Percentiles rank a stretch among this genome's conserved stretches.
Conservation (phyloP, 2,888 invertebrate genomes). For the Tetragonisca angustula region DNA sequence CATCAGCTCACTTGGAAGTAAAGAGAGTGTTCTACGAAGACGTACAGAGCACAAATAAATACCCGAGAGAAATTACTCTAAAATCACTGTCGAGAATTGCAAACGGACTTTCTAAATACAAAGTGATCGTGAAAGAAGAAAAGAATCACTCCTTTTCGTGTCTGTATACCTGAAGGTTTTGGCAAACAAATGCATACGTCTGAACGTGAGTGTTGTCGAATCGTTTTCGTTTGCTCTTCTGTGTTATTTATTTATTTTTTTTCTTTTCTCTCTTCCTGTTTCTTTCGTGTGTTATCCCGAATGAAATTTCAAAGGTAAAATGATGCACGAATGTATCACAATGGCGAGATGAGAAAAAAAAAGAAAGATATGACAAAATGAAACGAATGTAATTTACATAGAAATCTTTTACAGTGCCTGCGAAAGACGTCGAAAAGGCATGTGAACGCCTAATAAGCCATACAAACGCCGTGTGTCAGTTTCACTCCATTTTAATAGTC, state of each 20-base stretch:
- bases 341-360: conserved; percentile 22
- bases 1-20: conserved; percentile 38
- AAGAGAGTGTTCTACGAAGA: conserved; percentile 36
- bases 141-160: background rate
- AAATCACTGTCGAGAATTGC: conserved; percentile 33
- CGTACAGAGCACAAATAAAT: conserved; percentile 36
- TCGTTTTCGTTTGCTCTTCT: background rate
- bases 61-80: conserved; percentile 9
- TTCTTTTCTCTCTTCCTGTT: background rate
- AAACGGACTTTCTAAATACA: conserved; percentile 22
- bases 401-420: conserved; percentile 30
- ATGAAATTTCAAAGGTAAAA: background rate
- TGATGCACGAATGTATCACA: conserved; percentile 17
- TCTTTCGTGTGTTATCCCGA: background rate
- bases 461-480: conserved; percentile 57
- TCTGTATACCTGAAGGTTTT: conserved; percentile 19
- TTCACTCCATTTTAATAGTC: conserved; percentile 69
- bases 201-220: background rate
- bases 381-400: conserved; percentile 24
- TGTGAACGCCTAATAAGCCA: conserved; percentile 55
- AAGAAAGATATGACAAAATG: conserved; percentile 11
- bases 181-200: background rate
- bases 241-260: background rate
- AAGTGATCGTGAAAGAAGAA: background rate
- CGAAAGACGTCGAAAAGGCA: conserved; percentile 54